These are phyloP conservation scores for Bruchidius siliquastri DNA, from an alignment of 2,888 invertebrate genomes.

Conservation along the genomic window DNA sequence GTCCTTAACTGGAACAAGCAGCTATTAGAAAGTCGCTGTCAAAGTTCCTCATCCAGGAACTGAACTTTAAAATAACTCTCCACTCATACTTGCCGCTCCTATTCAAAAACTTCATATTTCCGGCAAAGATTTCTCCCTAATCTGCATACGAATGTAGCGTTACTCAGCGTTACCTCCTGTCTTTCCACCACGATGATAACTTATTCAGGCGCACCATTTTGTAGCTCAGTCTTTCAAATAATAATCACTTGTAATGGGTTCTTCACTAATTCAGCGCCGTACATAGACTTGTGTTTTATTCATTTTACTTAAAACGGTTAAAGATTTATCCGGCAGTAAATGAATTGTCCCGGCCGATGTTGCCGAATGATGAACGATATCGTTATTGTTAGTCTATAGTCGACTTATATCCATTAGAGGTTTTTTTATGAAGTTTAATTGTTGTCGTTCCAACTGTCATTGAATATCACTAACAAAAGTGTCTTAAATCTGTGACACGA, in stretches of 20 bases:
- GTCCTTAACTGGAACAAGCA: background rate
- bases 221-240: constrained; percentile 1
- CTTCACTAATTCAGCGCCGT: background rate
- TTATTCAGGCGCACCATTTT: background rate
- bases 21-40: background rate
- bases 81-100: background rate
- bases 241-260: constrained; percentile 2
- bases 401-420: too few species aligned
- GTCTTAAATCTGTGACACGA: too few species aligned
- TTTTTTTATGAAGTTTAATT: too few species aligned
- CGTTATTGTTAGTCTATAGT: background rate
- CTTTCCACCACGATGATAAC: background rate
- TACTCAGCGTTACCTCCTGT: background rate
- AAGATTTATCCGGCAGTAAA: background rate
- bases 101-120: background rate
- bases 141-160: background rate
- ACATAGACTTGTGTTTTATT: background rate
- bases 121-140: background rate
- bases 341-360: background rate
- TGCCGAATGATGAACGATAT: background rate
- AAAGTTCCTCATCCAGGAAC: background rate
- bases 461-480: too few species aligned
- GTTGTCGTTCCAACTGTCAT: too few species aligned
- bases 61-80: background rate
- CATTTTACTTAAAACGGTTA: background rate